Evolutionary conservation across 2,888 invertebrate species (phyloP).

Genomic region (Temnothorax ravouxi): DNA sequence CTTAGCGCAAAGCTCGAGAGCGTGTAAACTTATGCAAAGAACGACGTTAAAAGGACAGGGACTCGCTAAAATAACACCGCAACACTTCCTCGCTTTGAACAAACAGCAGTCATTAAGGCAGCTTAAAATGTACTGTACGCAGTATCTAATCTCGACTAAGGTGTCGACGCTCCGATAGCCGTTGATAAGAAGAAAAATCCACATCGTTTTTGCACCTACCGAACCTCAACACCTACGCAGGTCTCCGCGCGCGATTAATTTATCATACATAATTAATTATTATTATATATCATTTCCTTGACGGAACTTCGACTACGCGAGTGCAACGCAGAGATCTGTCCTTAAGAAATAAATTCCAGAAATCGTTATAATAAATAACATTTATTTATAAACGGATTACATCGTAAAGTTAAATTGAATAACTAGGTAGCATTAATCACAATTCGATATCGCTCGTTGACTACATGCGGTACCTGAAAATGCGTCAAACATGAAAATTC

Average conservation of each 20-base stretch:
- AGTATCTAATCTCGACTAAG: conserved; percentile 79
- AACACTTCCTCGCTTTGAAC: neutral
- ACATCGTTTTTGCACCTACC: neutral
- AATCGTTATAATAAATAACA: conserved; percentile 61
- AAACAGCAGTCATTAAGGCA: conserved; percentile 25
- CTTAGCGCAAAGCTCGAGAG: neutral
- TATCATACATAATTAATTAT: too few species aligned
- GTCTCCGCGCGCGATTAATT: neutral
- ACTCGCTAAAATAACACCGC: neutral
- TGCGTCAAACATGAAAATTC: neutral
- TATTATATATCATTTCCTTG: too few species aligned
- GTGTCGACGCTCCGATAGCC: conserved; percentile 74
- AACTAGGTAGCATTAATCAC: conserved; percentile 12
- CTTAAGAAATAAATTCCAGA: neutral
- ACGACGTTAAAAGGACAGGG: neutral
- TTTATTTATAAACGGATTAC: conserved; percentile 65
- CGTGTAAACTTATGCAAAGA: neutral
- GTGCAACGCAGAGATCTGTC: too few species aligned
- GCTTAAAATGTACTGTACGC: conserved; percentile 38
- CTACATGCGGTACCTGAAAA: neutral
- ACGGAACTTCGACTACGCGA: neutral
- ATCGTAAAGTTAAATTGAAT: conserved; percentile 1
- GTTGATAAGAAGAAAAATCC: conserved; percentile 71
- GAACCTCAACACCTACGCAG: neutral
- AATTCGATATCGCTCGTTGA: neutral